phyloP scores from a whole-genome alignment of 2,888 invertebrate species.

The Cheilosia pagana region DNA sequence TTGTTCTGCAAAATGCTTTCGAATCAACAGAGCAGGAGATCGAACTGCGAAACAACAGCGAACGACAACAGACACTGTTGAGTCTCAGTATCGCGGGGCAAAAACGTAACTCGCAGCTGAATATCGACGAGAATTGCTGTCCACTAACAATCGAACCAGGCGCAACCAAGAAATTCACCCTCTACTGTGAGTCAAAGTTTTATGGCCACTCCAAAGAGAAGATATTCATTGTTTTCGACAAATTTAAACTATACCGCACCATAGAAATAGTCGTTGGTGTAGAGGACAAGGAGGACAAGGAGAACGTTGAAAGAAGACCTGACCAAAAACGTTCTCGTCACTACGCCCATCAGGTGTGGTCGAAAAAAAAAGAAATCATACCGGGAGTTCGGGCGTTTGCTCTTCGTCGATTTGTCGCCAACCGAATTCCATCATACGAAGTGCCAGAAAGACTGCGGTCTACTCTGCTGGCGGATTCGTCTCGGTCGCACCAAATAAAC shows the following conservation, averaged over 20 bases:
- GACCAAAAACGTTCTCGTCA: constrained; percentile 73
- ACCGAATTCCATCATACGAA: constrained; percentile 83
- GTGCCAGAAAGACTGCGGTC: constrained; percentile 85
- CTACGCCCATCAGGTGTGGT: constrained; percentile 79
- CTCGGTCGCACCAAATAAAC: constrained; percentile 82
- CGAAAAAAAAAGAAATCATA: constrained; percentile 79
- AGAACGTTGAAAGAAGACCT: neutral
- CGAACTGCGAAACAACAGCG: constrained; percentile 76
- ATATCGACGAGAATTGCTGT: constrained; percentile 70
- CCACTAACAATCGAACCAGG: constrained; percentile 40
- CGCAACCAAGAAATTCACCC: neutral
- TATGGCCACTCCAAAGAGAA: constrained; percentile 78
- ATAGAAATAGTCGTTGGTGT: constrained; percentile 79
- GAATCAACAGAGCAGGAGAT: constrained; percentile 79
- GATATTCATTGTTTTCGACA: constrained; percentile 77
- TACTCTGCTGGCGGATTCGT: constrained; percentile 83
- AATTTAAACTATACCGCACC: constrained; percentile 77
- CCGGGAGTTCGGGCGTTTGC: constrained; percentile 85
- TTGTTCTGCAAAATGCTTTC: constrained; percentile 83
- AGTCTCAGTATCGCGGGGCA: constrained; percentile 63
- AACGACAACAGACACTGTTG: constrained; percentile 66
- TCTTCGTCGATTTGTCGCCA: constrained; percentile 86
- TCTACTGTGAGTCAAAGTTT: constrained; percentile 77
- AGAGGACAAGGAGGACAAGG: constrained; percentile 27
- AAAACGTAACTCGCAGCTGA: constrained; percentile 76